phyloP scores from a whole-genome alignment of 2,797 vertebrate genomes.

The Pangasius mekongensis region DNA sequence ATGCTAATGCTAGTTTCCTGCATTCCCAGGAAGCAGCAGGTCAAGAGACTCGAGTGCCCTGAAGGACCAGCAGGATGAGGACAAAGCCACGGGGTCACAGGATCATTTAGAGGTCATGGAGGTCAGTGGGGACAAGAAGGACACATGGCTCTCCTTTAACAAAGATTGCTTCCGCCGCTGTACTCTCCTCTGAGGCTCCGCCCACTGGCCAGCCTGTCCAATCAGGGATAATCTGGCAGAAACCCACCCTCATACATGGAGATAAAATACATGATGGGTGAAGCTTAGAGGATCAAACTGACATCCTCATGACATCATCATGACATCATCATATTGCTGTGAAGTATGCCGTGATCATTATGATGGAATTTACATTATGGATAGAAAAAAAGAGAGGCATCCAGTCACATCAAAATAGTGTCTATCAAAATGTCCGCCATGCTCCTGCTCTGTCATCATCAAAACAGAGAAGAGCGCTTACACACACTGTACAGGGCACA shows the following conservation, averaged over 20 bases:
- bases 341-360: background rate
- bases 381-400: background rate
- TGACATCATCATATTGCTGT: background rate
- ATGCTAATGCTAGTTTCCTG: constrained; percentile 6
- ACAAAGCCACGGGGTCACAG: background rate
- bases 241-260: background rate
- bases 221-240: background rate
- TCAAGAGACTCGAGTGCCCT: constrained; percentile 84
- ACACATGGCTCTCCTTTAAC: constrained; percentile 88
- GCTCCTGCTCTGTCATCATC: background rate
- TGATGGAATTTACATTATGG: background rate
- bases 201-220: constrained; percentile 7
- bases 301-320: background rate
- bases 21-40: constrained; percentile 58
- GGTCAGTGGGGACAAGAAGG: constrained; percentile 79
- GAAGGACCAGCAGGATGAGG: constrained; percentile 75
- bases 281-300: too few relatives aligned
- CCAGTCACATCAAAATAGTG: background rate
- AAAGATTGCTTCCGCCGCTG: constrained; percentile 73
- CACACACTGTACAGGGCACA: background rate
- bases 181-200: constrained; percentile 48
- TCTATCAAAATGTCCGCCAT: background rate
- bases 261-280: background rate
- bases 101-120: constrained; percentile 72
- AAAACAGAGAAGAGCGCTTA: background rate